Conservation (phyloP, 2,797 vertebrate genomes). For the Hephaestus fuliginosus region DNA sequence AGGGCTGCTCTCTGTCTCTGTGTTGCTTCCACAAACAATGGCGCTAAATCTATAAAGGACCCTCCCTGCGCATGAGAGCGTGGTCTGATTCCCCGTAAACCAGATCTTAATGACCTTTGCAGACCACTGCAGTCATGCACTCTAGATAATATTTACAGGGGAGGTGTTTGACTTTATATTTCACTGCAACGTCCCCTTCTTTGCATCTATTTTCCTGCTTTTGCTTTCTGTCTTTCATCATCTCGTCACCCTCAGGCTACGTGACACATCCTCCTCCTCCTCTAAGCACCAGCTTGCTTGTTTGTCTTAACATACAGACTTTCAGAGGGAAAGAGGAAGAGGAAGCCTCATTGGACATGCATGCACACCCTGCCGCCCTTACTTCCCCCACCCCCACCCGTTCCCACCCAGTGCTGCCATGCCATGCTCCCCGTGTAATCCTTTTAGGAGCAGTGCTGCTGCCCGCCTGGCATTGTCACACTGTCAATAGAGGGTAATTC, state of each 20-base stretch:
- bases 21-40: constrained; percentile 39
- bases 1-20: constrained; percentile 39
- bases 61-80: constrained; percentile 10
- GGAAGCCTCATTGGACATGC: constrained; percentile 60
- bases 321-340: constrained; percentile 43
- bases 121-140: constrained; percentile 6
- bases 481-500: constrained; percentile 79
- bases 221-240: constrained; percentile 51
- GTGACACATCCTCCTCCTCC: constrained; percentile 61
- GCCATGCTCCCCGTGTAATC: constrained; percentile 80
- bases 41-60: constrained; percentile 29
- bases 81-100: constrained; percentile 24
- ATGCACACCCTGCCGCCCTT: constrained; percentile 48
- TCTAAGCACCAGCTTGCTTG: constrained; percentile 37
- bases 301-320: constrained; percentile 53
- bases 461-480: constrained; percentile 72
- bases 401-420: constrained; percentile 61
- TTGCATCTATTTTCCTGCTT: constrained; percentile 35
- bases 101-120: constrained; percentile 30
- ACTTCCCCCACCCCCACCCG: constrained; percentile 3
- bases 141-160: constrained; percentile 37
- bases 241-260: constrained; percentile 53
- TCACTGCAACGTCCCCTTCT: constrained; percentile 29
- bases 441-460: constrained; percentile 74
- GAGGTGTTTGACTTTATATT: constrained; percentile 21